A percentile compares a stretch with the other conserved stretches of the same genome.
Conservation (phyloP, 2,113 vertebrate species). For the Mustela lutreola region DNA sequence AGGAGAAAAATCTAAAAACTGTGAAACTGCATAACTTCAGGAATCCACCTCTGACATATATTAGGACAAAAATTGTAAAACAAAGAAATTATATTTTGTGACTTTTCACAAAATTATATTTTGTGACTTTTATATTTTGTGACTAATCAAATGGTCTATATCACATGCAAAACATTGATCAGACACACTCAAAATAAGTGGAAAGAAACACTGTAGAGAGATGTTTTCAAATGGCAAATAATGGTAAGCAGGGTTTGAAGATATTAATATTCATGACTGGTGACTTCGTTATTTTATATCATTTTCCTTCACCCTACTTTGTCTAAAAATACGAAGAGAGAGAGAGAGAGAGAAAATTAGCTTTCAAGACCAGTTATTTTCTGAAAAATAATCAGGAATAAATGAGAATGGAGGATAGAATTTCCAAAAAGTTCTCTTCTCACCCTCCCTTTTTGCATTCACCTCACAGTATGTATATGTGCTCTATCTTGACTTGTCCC, state of each 20-base stretch:
- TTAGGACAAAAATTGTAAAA: neutral
- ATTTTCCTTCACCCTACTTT: slow-evolving; percentile 33
- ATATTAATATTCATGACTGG: slow-evolving; percentile 67
- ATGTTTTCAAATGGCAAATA: slow-evolving; percentile 66
- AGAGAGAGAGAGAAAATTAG: neutral
- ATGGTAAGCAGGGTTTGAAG: slow-evolving; percentile 40
- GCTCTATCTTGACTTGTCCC: neutral
- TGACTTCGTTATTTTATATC: slow-evolving; percentile 65
- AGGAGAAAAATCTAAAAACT: neutral
- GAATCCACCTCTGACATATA: neutral
- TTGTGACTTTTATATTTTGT: neutral
- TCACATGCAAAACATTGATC: slow-evolving; percentile 57
- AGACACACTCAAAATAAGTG: neutral
- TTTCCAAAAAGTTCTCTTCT: neutral
- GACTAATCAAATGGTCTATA: slow-evolving; percentile 59
- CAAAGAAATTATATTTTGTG: slow-evolving; percentile 37
- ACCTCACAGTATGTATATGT: neutral
- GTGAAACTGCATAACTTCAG: neutral
- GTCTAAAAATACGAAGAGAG: slow-evolving; percentile 56
- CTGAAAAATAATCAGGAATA: slow-evolving; percentile 32
- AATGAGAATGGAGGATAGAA: neutral
- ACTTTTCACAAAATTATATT: slow-evolving; percentile 32
- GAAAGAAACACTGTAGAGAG: slow-evolving; percentile 47
- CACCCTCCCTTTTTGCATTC: neutral
- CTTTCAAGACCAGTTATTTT: slow-evolving; percentile 27